Conservation (phyloP, 2,888 invertebrate species). For the Lepidochrysops patricia region DNA sequence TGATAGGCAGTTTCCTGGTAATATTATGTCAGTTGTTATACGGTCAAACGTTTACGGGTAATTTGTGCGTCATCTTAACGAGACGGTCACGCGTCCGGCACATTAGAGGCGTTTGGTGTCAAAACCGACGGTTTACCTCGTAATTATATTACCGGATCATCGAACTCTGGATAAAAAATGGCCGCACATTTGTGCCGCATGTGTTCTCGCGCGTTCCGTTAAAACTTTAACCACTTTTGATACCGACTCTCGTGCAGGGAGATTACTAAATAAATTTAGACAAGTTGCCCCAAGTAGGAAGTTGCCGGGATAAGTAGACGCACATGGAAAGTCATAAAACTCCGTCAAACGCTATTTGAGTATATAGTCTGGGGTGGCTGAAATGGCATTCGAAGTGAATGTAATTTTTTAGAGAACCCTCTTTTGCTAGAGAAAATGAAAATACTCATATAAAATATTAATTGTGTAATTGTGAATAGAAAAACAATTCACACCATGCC, state of each 20-base stretch:
- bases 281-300: slow-evolving; percentile 1
- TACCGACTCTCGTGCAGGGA: slow-evolving; percentile 13
- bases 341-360: not conserved
- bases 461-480: no score
- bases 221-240: slow-evolving; percentile 22
- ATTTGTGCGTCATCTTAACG: slow-evolving; percentile 19
- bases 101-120: slow-evolving; percentile 27
- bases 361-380: not conserved
- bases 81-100: slow-evolving; percentile 27
- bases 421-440: not conserved
- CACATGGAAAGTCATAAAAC: slow-evolving; percentile 9
- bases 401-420: not conserved
- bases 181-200: slow-evolving; percentile 45
- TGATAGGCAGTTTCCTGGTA: not conserved
- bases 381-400: not conserved
- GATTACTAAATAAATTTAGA: slow-evolving; percentile 13
- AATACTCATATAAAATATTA: no score
- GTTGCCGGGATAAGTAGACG: slow-evolving; percentile 6
- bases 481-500: no score
- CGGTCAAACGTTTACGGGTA: slow-evolving; percentile 1
- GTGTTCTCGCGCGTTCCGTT: slow-evolving; percentile 35
- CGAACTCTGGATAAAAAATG: slow-evolving; percentile 43
- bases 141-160: slow-evolving; percentile 25
- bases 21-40: not conserved
- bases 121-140: slow-evolving; percentile 36